These are phyloP conservation scores for Lamellibrachia satsuma DNA, from an alignment of 2,888 invertebrate species.

Conservation along the genomic window DNA sequence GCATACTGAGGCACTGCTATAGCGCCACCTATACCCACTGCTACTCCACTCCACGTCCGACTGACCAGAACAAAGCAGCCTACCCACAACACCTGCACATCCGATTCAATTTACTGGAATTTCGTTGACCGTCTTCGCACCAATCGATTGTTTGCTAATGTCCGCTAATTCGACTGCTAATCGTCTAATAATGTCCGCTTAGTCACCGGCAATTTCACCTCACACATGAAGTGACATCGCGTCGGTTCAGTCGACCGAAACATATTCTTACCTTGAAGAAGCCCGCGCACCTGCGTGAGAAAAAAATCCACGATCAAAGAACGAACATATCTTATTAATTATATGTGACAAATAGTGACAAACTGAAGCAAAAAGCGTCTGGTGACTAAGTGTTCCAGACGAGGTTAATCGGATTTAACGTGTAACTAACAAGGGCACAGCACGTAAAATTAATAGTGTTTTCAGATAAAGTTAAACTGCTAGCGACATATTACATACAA, in stretches of 20 bases:
- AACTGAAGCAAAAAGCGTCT: neutral
- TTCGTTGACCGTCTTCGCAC: neutral
- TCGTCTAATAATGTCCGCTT: slow-evolving; percentile 13
- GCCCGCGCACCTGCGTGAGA: slow-evolving; percentile 33
- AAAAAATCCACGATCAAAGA: slow-evolving; percentile 7
- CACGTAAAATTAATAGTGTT: neutral
- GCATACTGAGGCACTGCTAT: neutral
- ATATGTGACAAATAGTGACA: slow-evolving; percentile 6
- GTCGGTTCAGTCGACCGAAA: slow-evolving; percentile 1
- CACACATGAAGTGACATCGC: neutral
- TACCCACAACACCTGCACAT: neutral
- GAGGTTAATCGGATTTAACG: neutral
- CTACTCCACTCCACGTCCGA: neutral
- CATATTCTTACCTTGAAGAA: slow-evolving; percentile 27
- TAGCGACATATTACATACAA: neutral
- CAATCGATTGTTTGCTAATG: slow-evolving; percentile 4
- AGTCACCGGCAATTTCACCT: slow-evolving; percentile 13
- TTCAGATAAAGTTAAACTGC: slow-evolving; percentile 2
- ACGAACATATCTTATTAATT: neutral
- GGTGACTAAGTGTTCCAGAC: slow-evolving; percentile 13
- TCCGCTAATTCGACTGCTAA: slow-evolving; percentile 9
- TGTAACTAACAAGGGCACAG: neutral
- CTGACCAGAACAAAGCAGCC: neutral
- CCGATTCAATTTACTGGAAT: neutral
- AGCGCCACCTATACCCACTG: neutral